Percentiles rank a stretch among this genome's conserved stretches.
These are phyloP conservation scores for Eudyptes chrysolophus DNA, from an alignment of 2,113 vertebrate genomes.

Conservation along the genomic window DNA sequence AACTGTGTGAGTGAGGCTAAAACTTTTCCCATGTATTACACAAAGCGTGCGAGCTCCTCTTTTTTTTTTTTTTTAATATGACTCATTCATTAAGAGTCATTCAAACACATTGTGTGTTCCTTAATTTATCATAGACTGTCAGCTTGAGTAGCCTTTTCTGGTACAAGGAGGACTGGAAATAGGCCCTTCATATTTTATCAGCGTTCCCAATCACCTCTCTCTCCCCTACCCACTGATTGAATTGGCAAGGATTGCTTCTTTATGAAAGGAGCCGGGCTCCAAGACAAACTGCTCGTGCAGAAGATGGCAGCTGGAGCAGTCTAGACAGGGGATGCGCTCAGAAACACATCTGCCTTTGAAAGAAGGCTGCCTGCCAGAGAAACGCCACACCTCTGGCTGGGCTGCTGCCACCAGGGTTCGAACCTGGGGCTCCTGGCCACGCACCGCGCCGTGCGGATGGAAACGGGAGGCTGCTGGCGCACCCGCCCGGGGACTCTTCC, in stretches of 20 bases:
- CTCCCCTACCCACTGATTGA: neutral
- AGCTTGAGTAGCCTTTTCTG: neutral
- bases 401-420: neutral
- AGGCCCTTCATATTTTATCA: constrained; percentile 33
- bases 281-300: constrained; percentile 28
- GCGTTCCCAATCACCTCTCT: neutral
- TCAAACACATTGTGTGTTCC: constrained; percentile 6
- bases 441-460: fast-evolving
- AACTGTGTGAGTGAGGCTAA: neutral
- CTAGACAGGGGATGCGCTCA: neutral
- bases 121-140: constrained; percentile 27
- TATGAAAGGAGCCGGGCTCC: neutral
- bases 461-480: neutral
- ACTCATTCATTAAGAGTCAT: constrained; percentile 51
- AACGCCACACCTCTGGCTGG: neutral
- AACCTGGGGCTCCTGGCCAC: neutral
- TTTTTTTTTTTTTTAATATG: neutral
- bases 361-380: neutral
- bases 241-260: neutral
- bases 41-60: neutral
- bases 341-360: neutral
- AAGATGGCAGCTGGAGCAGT: constrained; percentile 49
- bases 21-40: constrained; percentile 15
- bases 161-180: neutral
- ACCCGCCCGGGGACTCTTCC: neutral